phyloP scores from a whole-genome alignment of 2,797 vertebrate genomes.

The Ataeniobius toweri region DNA sequence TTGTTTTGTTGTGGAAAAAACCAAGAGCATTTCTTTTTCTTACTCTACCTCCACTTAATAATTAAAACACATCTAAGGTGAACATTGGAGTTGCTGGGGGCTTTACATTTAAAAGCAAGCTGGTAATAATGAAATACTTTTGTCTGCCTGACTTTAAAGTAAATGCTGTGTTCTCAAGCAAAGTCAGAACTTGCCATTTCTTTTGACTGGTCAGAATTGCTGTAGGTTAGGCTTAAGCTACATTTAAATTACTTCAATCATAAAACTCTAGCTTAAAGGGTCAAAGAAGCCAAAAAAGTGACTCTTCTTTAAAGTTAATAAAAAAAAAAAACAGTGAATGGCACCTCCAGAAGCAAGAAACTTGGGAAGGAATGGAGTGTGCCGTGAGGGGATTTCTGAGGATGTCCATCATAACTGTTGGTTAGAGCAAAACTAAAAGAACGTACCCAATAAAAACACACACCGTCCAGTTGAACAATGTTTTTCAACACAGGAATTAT shows the following conservation, averaged over 20 bases:
- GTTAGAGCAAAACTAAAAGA: neutral
- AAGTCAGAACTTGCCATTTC: neutral
- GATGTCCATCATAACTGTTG: neutral
- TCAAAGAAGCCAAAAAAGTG: neutral
- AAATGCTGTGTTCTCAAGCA: neutral
- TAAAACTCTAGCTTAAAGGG: neutral
- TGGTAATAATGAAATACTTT: neutral
- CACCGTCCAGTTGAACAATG: neutral
- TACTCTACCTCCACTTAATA: neutral
- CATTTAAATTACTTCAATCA: neutral
- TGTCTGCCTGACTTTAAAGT: neutral
- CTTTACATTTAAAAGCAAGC: neutral
- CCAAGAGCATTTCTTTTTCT: neutral
- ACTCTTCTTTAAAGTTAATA: neutral
- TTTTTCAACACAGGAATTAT: neutral
- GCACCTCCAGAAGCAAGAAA: neutral
- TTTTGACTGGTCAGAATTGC: neutral
- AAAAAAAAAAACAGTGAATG: neutral
- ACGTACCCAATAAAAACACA: neutral
- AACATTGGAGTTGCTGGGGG: neutral
- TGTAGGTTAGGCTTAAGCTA: neutral
- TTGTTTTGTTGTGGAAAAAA: neutral
- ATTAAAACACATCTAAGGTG: neutral
- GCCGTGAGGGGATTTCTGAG: too few relatives aligned
- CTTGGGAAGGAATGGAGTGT: neutral